Conservation (phyloP, 2,888 invertebrate genomes). For the Drosophila buzzatii region DNA sequence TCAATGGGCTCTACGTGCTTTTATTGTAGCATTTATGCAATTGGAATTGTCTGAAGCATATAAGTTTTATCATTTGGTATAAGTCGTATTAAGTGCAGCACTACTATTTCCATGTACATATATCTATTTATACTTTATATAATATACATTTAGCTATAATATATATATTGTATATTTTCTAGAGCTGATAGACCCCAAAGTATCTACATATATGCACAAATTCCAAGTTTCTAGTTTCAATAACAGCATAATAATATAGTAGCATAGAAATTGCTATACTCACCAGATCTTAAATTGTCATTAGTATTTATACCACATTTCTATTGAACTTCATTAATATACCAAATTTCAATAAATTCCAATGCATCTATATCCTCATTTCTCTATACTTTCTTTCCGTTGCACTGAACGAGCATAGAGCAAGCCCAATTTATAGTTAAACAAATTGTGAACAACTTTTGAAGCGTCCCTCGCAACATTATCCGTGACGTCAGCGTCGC, state of each 20-base stretch:
- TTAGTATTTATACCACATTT: not conserved
- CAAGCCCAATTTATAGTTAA: not conserved
- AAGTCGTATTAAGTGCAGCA: too few species aligned
- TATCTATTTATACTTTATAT: too few species aligned
- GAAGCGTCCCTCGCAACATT: constrained; percentile 29
- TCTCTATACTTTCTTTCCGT: not conserved
- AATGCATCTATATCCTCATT: too few species aligned
- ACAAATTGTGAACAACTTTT: not conserved
- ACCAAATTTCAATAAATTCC: too few species aligned
- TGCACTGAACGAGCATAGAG: not conserved
- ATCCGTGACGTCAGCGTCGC: not conserved
- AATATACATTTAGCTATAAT: not conserved
- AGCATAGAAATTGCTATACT: not conserved
- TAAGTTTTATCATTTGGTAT: too few species aligned
- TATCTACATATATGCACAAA: not conserved
- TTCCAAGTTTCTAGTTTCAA: not conserved
- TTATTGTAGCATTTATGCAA: too few species aligned
- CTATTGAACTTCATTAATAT: too few species aligned
- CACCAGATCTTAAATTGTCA: too few species aligned
- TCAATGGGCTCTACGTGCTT: too few species aligned
- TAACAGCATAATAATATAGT: not conserved
- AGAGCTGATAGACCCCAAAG: not conserved
- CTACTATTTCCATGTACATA: not conserved
- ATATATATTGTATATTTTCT: not conserved
- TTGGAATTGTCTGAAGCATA: not conserved